phyloP scores from a whole-genome alignment of 2,113 vertebrate species.

The Megaceryle maxima region DNA sequence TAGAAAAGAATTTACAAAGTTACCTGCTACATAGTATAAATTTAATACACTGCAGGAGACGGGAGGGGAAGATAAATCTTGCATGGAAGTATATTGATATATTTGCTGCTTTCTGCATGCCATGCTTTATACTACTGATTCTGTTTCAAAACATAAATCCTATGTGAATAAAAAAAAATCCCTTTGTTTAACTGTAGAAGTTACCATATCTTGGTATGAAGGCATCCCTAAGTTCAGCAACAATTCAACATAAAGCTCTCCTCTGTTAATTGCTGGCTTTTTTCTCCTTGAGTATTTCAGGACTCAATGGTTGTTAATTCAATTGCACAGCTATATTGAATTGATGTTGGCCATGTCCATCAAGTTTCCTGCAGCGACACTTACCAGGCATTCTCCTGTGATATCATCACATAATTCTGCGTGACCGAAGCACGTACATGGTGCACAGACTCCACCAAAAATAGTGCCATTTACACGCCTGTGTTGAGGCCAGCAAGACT shows the following conservation, averaged over 20 bases:
- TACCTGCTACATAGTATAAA: background rate
- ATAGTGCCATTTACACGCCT: slow-evolving; percentile 82
- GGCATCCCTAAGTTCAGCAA: background rate
- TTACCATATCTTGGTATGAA: background rate
- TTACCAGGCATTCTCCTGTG: slow-evolving; percentile 84
- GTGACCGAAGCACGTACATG: slow-evolving; percentile 81
- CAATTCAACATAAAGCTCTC: background rate
- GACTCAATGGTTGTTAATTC: background rate
- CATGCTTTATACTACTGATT: background rate
- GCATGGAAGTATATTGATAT: background rate
- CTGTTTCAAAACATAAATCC: background rate
- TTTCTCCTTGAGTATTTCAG: background rate
- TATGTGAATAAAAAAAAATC: background rate
- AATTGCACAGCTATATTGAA: background rate
- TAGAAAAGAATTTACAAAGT: background rate
- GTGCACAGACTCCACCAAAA: slow-evolving; percentile 80
- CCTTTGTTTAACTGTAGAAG: background rate
- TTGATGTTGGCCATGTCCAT: background rate
- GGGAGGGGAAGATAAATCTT: background rate
- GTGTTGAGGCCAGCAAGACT: slow-evolving; percentile 79
- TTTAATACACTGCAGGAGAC: background rate
- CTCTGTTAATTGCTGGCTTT: background rate
- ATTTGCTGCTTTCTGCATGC: background rate
- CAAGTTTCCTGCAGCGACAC: background rate
- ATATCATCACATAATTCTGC: slow-evolving; percentile 78